Evolutionary conservation across 2,113 vertebrate species (phyloP).

Genomic region (Prochilodus magdalenae): DNA sequence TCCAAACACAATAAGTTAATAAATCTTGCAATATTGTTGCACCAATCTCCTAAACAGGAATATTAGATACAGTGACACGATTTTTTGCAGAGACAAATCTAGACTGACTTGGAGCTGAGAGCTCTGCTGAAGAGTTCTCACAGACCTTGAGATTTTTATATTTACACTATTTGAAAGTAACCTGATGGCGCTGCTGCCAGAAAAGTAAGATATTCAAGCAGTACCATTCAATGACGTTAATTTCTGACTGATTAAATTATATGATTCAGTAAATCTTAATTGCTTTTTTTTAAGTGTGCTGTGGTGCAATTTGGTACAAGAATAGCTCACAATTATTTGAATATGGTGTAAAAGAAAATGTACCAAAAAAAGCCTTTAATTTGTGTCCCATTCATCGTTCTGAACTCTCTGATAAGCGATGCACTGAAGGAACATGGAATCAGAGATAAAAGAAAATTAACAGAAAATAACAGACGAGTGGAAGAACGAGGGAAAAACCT

Average conservation of each 20-base stretch:
- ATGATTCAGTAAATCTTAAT: slow-evolving; percentile 89
- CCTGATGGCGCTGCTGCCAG: not conserved
- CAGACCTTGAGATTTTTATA: not conserved
- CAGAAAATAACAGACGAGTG: not conserved
- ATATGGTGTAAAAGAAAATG: slow-evolving; percentile 55
- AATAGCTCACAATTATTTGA: slow-evolving; percentile 72
- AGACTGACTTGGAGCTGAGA: not conserved
- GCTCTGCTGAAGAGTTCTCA: not conserved
- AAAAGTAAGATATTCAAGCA: slow-evolving; percentile 67
- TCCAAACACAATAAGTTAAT: too few relatives aligned
- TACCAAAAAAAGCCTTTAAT: slow-evolving; percentile 54
- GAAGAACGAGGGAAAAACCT: not conserved
- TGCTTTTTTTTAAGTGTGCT: slow-evolving; percentile 84
- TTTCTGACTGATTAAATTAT: slow-evolving; percentile 86
- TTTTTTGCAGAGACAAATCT: too few relatives aligned
- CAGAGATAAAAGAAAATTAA: slow-evolving; percentile 18
- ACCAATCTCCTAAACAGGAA: too few relatives aligned
- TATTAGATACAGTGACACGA: too few relatives aligned
- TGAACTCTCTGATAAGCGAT: slow-evolving; percentile 16
- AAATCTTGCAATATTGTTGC: too few relatives aligned
- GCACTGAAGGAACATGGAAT: not conserved
- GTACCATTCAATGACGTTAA: slow-evolving; percentile 80
- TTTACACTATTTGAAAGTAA: not conserved
- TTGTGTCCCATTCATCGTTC: slow-evolving; percentile 35
- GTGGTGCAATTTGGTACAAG: slow-evolving; percentile 71